phyloP scores from a whole-genome alignment of 2,113 vertebrate species.

The Mellivora capensis region DNA sequence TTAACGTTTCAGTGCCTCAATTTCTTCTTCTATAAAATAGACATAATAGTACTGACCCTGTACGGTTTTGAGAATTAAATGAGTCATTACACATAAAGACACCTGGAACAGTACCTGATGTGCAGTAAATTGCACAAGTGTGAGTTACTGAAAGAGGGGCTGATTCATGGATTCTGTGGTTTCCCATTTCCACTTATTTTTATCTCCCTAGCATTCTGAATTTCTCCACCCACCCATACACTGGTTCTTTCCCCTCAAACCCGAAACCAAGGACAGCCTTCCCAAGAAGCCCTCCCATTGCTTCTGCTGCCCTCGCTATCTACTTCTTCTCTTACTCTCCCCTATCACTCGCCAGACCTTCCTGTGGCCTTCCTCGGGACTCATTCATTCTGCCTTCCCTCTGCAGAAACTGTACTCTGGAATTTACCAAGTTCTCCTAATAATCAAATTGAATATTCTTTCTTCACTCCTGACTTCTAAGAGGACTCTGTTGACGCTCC shows the following conservation, averaged over 20 bases:
- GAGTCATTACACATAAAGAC: background rate
- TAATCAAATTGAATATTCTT: background rate
- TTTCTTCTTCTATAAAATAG: conserved; percentile 1
- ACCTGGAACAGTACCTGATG: background rate
- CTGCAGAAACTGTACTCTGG: background rate
- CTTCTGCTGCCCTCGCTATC: background rate
- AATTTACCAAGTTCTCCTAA: background rate
- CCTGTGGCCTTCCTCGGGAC: background rate
- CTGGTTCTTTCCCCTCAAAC: background rate
- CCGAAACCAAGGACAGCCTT: background rate
- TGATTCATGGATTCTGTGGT: background rate
- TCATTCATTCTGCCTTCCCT: background rate
- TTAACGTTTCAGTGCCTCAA: background rate
- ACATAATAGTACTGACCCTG: background rate
- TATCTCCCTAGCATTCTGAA: background rate
- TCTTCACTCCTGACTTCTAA: background rate
- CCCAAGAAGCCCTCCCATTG: background rate
- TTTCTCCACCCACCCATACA: background rate
- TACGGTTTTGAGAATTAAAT: background rate
- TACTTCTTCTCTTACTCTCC: background rate
- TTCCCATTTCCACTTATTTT: background rate
- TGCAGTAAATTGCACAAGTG: background rate
- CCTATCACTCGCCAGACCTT: background rate
- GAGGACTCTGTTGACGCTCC: background rate
- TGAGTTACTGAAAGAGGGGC: background rate